Base-by-base conservation (phyloP, 2,888 invertebrate genomes). In the Ochropacha duplaris region DNA sequence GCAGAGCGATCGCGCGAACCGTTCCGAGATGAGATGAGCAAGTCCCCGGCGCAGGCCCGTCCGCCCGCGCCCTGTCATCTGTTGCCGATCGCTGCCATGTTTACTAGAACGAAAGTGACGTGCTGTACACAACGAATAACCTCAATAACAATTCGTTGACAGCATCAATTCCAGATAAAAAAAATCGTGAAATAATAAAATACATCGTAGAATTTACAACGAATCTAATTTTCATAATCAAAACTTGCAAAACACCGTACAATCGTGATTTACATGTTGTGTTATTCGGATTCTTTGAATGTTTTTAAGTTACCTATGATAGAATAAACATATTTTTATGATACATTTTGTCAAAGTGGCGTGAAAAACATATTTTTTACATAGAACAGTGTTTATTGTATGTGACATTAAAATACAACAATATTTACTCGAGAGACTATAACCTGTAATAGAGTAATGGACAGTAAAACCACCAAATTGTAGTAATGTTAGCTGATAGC, bases 61-160 rank as follows among this genome's bases (percentile, higher is more conserved):
- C 74, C 84, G 86, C 88, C 87, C 88, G 89, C 88, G 89, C 89
- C 86, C 83, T 84, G 83, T 90, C 92, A 92, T 90, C 91, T 91
- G 91, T 90, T 92, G 90, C 89, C 86, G 78, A 83, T 71, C 83
- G 84, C 89, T 90, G 91, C 90, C 90, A 92, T 92, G 92, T 90
- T 91, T 91, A 92, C 92, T 84, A 86, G 86, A 84, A 80, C 81
- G 79, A 84, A 84, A 87, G 86, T 87, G 90, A 88, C 90, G 87
- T 89, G 84, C 85, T 77, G 81, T 82, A 87, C 82, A 90, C 91
- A 90, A 90, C 90, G 89, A 90, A 88, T 90, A 92, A 91, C 91
- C 90, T 90, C 85, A 84, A 84, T 77, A 81, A 81, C 77, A 78
- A 78, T 76, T 79, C 76, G 69, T 67, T 81, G 75, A 81, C 77